Conservation (phyloP, 2,113 vertebrate species). For the Bolborhynchus lineola region DNA sequence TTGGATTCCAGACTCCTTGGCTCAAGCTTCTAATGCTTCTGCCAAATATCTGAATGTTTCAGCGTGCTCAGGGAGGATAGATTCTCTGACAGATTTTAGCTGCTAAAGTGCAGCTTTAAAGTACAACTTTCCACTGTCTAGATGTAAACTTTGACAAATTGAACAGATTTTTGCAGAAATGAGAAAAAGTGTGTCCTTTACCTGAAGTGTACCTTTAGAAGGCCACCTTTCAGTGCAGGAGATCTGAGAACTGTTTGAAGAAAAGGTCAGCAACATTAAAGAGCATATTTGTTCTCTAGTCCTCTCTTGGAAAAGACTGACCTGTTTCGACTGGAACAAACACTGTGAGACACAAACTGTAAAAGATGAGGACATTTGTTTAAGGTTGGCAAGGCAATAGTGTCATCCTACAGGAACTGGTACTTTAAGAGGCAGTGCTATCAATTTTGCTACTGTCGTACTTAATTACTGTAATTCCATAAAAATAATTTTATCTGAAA, state of each 20-base stretch:
- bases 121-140: background rate
- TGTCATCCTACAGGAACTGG: background rate
- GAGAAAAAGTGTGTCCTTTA: background rate
- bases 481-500: constrained; percentile 15
- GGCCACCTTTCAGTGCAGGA: background rate
- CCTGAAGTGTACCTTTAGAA: background rate
- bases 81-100: background rate
- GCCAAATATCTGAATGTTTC: background rate
- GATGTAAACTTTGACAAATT: background rate
- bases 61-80: background rate
- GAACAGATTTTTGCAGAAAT: background rate
- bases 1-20: background rate
- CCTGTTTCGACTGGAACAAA: background rate
- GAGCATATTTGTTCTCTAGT: background rate
- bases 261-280: constrained; percentile 5
- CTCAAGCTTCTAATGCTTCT: background rate
- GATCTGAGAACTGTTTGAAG: constrained; percentile 24
- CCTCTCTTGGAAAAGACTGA: background rate
- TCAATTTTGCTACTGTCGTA: background rate
- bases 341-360: background rate
- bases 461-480: background rate
- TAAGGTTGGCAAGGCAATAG: background rate
- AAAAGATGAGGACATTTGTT: background rate
- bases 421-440: background rate
- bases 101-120: background rate